Base-by-base conservation (phyloP, 1,140 invertebrate genomes). In the Tetramorium alpestre region DNA sequence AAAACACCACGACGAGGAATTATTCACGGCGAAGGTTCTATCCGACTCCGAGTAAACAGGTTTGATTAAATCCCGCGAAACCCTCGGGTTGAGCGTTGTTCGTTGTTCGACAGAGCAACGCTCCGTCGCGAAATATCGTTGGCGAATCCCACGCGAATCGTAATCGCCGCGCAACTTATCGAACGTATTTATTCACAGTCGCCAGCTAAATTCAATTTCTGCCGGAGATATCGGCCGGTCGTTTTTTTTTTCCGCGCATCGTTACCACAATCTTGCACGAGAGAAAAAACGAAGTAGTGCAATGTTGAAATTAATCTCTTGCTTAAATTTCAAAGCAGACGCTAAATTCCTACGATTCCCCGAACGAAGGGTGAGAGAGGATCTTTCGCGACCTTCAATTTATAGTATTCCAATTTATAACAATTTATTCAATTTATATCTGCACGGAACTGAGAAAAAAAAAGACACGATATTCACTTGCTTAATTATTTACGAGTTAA, bases 41-140 rank as follows among this genome's bases (percentile, higher is more conserved):
- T 54, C 16, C 18, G 49, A n/a, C 5, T 11, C n/a, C 18, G 72
- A 44, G 44, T 38, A 51, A 64, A 64, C 58, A 64, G 11, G 33
- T 8, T 62, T 75, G 70, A 85, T 85, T 85, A 64, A 77, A 76
- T 77, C 44, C 18, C 44, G 60, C 58, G 8, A 49, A 22, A 11
- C 5, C 70, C 25, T 22, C 70, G 44, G 25, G 70, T 4, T 49
- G 51, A 84, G 33, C 25, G 51, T 41, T 81, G 51, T 41, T 81
- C 64, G 44, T 38, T 80, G 25, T 62, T 54, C 33, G 41, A 51
- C 49, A n/a, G 4, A 82, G 41, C 41, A 18, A 11, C 33, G 33
- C 28, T 64, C 41, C 16, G n/a, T 47, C 64, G 38, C 10, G 49
- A 70, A 58, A n/a, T 16, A 25, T 73, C 41, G 11, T 25, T 13